These are phyloP conservation scores for Tineola bisselliella DNA, from an alignment of 2,888 invertebrate genomes.

Conservation along the genomic window DNA sequence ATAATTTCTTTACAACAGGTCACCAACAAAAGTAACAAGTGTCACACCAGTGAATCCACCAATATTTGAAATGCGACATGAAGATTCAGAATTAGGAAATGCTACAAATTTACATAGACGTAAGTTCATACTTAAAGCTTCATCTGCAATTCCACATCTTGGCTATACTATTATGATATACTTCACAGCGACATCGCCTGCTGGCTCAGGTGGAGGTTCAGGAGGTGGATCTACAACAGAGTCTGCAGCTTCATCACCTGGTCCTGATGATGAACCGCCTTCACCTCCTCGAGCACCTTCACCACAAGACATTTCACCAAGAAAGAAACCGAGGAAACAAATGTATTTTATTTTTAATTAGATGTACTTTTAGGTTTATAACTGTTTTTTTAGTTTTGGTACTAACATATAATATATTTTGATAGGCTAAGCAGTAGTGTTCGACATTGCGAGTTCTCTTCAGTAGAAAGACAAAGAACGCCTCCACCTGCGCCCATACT, in stretches of 20 bases:
- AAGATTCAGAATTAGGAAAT: neutral
- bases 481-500: constrained; percentile 31
- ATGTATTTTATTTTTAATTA: constrained; percentile 67
- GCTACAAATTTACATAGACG: neutral
- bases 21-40: constrained; percentile 8
- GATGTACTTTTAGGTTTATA: too few species aligned
- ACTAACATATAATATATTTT: constrained; percentile 5
- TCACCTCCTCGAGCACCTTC: constrained; percentile 30
- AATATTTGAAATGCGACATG: neutral
- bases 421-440: constrained; percentile 48
- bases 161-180: neutral
- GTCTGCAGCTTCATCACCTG: constrained; percentile 86
- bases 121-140: neutral
- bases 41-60: neutral
- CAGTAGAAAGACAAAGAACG: constrained; percentile 45
- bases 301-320: constrained; percentile 63
- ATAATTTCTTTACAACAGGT: neutral
- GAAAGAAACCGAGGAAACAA: constrained; percentile 93
- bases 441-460: constrained; percentile 48
- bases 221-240: constrained; percentile 84
- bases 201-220: constrained; percentile 20
- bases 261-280: constrained; percentile 67
- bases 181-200: constrained; percentile 17
- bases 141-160: too few species aligned
- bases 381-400: too few species aligned